A percentile compares a stretch with the other conserved stretches of the same genome.
These are phyloP conservation scores for Lonchura striata DNA, from an alignment of 2,113 vertebrate species.

Conservation along the genomic window DNA sequence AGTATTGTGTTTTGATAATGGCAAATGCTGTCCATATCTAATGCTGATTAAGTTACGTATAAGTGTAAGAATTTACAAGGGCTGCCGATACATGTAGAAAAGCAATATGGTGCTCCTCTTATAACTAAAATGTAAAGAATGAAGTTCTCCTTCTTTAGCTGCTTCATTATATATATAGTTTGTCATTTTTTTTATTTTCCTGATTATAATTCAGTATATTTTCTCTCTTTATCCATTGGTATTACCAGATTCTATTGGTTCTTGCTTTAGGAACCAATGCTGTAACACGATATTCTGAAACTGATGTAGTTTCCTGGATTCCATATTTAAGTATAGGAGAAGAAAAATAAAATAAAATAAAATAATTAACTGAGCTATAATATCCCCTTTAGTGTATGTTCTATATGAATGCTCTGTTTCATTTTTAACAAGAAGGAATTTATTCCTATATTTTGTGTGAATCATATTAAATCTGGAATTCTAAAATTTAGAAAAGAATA, in stretches of 20 bases:
- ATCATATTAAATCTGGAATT: background rate
- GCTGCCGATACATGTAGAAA: background rate
- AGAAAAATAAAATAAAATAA: background rate
- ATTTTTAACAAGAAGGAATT: background rate
- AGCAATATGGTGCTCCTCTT: background rate
- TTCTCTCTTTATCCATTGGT: background rate
- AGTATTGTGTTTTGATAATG: background rate
- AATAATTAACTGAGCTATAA: background rate
- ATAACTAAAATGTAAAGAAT: background rate
- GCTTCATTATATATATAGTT: background rate
- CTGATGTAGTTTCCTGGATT: background rate
- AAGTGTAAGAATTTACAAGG: background rate
- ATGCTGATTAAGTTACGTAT: background rate
- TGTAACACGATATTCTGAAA: background rate
- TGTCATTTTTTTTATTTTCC: background rate
- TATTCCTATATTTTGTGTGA: background rate
- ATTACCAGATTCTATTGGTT: background rate
- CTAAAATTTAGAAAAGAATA: background rate
- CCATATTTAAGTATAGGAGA: background rate
- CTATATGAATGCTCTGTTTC: background rate
- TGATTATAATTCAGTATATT: background rate
- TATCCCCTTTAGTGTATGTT: background rate
- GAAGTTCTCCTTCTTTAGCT: background rate
- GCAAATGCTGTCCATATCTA: background rate
- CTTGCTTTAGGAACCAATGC: background rate